phyloP scores from a whole-genome alignment of 2,888 invertebrate genomes.

The Dinocampus coccinellae region DNA sequence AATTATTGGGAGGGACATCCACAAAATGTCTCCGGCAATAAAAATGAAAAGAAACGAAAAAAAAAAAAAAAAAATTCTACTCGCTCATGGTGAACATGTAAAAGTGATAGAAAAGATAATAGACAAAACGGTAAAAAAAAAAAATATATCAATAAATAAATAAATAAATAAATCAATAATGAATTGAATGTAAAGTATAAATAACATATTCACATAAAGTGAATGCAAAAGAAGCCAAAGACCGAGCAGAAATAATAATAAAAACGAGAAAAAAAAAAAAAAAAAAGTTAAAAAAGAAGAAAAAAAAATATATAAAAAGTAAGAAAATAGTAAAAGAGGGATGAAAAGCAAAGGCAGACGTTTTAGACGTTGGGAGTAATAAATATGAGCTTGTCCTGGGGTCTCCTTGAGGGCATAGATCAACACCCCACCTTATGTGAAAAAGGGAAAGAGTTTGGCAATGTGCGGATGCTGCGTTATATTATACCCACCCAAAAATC shows the following conservation, averaged over 20 bases:
- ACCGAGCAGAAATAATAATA: not conserved
- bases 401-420: constrained; percentile 30
- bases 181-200: constrained; percentile 2
- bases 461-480: constrained; percentile 8
- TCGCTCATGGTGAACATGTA: not conserved
- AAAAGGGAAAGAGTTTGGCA: constrained; percentile 10
- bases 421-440: constrained; percentile 24
- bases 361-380: constrained; percentile 32
- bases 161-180: not conserved
- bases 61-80: not conserved
- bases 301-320: constrained; percentile 5
- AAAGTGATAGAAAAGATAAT: too few species aligned
- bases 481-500: not conserved
- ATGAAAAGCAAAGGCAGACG: constrained; percentile 24
- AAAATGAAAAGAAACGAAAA: too few species aligned
- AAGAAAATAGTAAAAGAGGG: not conserved
- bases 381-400: constrained; percentile 33
- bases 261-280: not conserved
- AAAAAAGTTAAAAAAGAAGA: not conserved
- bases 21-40: constrained; percentile 6
- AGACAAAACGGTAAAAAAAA: too few species aligned
- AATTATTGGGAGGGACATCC: constrained; percentile 10
- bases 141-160: not conserved
- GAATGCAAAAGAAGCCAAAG: not conserved
- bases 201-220: not conserved